Base-by-base conservation (phyloP, 2,113 vertebrate genomes). In the Nettapus auritus region DNA sequence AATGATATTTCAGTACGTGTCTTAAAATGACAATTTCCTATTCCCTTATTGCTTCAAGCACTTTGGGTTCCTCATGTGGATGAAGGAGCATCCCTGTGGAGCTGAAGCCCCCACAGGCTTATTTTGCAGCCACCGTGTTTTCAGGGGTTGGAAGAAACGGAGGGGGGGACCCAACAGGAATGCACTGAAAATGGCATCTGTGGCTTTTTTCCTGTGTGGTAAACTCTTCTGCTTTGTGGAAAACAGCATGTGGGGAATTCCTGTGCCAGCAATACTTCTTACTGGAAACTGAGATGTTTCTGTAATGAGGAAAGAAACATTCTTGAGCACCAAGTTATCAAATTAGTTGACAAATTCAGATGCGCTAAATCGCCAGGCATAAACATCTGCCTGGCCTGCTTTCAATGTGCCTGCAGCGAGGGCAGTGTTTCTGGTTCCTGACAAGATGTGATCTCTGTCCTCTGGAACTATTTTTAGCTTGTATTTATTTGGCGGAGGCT, bases 271-370 rank as follows among this genome's bases (percentile, higher is more conserved):
- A 89, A 53, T 48, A 38, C 38, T 89, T 94, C 36, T 90, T 95
- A 88, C 86, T 93, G 87, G 81, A 91, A 97, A 89, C 55, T 21
- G n/a, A 74, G 81, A 92, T 93, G 83, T 73, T 93, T 92, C 95
- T 52, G 29, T 73, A 94, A 94, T 31, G 57, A 84, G 50, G 86
- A 75, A 86, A 93, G 82, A 92, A 73, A 66, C 0, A 2, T 92
- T 86, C 86, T 84, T 48, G 57, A 84, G 26, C 60, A 87, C 86
- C 81, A 79, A 90, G 81, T 94, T 95, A 94, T 96, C 95, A 93
- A 93, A 76, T 91, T 95, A 84, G 66, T 89, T 90, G 93, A 95
- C 89, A 94, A 93, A 92, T 93, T 89, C 94, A 91, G 74, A 90
- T 89, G 73, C 0, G 1, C 64, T 68, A 75, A 92, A 90, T 95